Conservation (phyloP, 2,797 vertebrate genomes). For the Melanotaenia nigrans region DNA sequence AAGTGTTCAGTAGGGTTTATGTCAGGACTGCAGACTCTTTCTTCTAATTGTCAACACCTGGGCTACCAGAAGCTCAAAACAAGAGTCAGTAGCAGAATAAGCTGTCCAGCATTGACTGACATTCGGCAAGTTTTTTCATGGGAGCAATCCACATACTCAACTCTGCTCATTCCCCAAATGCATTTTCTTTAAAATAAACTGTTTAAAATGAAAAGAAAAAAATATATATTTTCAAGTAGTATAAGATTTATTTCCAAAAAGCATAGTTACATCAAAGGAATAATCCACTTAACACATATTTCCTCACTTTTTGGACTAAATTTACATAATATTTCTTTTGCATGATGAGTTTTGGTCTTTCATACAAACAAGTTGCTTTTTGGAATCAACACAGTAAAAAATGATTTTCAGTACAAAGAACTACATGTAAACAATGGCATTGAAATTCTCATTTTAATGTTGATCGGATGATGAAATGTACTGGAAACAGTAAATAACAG, state of each 20-base stretch:
- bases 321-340: not conserved
- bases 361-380: not conserved
- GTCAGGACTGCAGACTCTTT: no score
- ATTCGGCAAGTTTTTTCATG: no score
- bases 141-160: no score
- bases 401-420: not conserved
- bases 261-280: not conserved
- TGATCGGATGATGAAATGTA: not conserved
- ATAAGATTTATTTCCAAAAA: not conserved
- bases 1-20: no score
- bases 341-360: not conserved
- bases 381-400: not conserved
- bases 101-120: not conserved
- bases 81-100: not conserved
- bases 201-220: not conserved
- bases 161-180: not conserved
- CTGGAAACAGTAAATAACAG: not conserved
- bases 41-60: no score
- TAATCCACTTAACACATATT: not conserved
- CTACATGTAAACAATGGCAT: not conserved
- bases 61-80: not conserved
- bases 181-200: not conserved
- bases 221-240: not conserved
- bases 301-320: not conserved
- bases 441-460: slow-evolving; percentile 16